Evolutionary conservation across 2,113 vertebrate genomes (phyloP), one percentile per base, ranked within the genome.

Genomic region (Merops nubicus): DNA sequence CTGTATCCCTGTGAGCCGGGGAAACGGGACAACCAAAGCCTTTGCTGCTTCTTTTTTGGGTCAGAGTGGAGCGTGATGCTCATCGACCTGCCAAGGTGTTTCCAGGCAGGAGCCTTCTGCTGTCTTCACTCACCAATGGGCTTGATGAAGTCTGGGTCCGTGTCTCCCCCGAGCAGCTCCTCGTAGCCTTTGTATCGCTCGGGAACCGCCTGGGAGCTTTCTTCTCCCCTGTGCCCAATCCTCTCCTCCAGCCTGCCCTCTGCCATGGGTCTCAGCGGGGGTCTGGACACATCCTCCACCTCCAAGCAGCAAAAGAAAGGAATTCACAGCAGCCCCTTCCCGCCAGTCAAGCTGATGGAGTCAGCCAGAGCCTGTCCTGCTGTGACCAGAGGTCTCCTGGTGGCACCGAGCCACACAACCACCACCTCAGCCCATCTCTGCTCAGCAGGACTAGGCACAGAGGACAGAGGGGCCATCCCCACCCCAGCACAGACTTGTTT

Each of bases 1-100:
- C 92, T 98, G 98, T 80, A 99, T 99, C 93, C 99, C 99, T 99
- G 93, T 15, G 63, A 89, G 33, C 19, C 28, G 33, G 69, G 63
- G 72, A 33, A 69, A 36, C 1, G 2, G 16, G 18, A 36, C 31
- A 48, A 34, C 2, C 7, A 12, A 57, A 40, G 11, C 15, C 15
- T 53, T 69, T 64, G 15, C 36, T 75, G 68, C 43, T 63, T 28
- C 38, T 40, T 63, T 48, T 73, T 51, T 29, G 48, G 48, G 38
- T n/a, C 62, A 38, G n/a, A 7, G 33, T 9, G 8, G 62, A 43
- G 10, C 34, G 7, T 5, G 5, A 15, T 20, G 19, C 6, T n/a
- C 62, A 50, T 50, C 62, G 26, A 23, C 9, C 26, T 51, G 22
- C 50, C 69, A 47, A 28, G 53, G 45, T 22, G 53, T 54, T 72